phyloP scores from a whole-genome alignment of 2,797 vertebrate species.

The Chromobotia macracanthus region DNA sequence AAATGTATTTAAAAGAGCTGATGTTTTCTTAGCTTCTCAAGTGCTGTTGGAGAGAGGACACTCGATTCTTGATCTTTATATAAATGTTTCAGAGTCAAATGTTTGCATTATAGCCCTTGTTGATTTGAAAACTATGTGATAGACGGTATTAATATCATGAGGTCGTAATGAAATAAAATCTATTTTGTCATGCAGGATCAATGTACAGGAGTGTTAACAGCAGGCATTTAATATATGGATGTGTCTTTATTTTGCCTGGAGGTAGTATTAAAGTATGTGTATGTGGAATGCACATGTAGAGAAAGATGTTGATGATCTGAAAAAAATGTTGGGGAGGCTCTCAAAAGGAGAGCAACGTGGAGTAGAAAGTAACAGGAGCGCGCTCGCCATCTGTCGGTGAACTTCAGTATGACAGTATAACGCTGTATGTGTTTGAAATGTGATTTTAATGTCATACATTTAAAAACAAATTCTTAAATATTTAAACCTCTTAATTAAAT shows the following conservation, averaged over 20 bases:
- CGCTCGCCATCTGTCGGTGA: constrained; percentile 36
- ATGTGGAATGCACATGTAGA: neutral
- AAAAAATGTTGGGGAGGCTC: constrained; percentile 33
- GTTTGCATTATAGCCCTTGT: neutral
- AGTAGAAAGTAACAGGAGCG: neutral
- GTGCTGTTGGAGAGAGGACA: neutral
- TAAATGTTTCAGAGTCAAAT: neutral
- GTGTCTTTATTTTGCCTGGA: neutral
- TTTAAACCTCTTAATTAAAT: no score
- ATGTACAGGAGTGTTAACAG: neutral
- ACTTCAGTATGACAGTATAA: neutral
- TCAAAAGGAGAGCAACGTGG: constrained; percentile 32
- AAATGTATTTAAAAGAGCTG: neutral
- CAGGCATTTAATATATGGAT: neutral
- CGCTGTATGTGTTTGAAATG: neutral
- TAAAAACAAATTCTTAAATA: no score
- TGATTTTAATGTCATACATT: no score
- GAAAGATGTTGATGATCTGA: neutral
- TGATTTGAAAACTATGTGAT: neutral
- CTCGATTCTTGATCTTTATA: neutral
- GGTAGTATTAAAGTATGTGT: neutral
- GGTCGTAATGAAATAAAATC: neutral
- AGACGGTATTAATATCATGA: neutral
- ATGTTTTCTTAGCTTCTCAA: neutral
- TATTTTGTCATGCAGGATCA: neutral